Conservation (phyloP, 1,140 invertebrate genomes). For the Neotoxoptera formosana region DNA sequence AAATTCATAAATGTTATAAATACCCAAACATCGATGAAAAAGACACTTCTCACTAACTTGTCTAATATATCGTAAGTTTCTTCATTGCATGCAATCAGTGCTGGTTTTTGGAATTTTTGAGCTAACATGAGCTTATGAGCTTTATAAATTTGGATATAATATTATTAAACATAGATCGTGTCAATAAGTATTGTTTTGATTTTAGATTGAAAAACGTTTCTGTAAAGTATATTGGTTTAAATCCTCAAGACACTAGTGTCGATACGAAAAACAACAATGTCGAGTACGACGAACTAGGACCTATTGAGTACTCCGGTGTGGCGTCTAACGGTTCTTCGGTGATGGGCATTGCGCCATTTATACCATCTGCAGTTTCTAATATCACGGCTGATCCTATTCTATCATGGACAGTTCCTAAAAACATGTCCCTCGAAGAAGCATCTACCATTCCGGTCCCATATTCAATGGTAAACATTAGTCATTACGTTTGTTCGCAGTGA, state of each 20-base stretch:
- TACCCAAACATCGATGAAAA: background rate
- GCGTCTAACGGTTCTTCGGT: background rate
- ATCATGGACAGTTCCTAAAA: constrained; percentile 66
- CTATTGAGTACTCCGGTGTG: constrained; percentile 57
- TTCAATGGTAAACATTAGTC: constrained; percentile 57
- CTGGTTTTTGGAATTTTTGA: too few species aligned
- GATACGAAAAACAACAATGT: background rate
- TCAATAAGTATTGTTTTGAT: background rate
- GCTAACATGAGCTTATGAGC: too few species aligned
- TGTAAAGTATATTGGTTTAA: constrained; percentile 26
- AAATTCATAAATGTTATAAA: background rate
- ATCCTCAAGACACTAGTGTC: background rate
- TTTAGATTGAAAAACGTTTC: background rate
- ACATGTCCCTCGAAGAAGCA: constrained; percentile 70
- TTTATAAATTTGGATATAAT: too few species aligned
- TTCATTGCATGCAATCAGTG: background rate
- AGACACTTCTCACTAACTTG: background rate
- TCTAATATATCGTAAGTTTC: constrained; percentile 25
- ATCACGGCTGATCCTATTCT: constrained; percentile 56
- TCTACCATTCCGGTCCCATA: constrained; percentile 68
- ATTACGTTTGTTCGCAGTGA: background rate
- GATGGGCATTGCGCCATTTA: constrained; percentile 55
- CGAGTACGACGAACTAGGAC: constrained; percentile 38
- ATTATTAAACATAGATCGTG: background rate
- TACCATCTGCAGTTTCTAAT: constrained; percentile 18